These are phyloP conservation scores for Paramisgurnus dabryanus DNA, from an alignment of 2,113 vertebrate species.

Conservation along the genomic window DNA sequence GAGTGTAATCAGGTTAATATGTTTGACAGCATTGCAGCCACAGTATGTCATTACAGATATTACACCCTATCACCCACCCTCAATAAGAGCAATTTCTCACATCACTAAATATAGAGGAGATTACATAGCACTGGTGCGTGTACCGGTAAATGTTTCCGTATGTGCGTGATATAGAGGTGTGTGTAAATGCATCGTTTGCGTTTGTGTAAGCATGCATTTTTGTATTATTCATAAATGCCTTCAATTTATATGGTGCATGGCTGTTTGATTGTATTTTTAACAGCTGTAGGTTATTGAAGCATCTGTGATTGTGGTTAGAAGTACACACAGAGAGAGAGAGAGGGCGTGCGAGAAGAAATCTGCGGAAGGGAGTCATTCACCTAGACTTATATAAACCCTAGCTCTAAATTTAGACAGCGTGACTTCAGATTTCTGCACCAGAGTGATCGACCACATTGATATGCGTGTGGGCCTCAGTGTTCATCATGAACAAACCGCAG, in stretches of 20 bases:
- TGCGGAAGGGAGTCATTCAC: constrained; percentile 75
- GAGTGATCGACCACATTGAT: constrained; percentile 75
- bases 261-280: constrained; percentile 34
- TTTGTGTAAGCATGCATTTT: background rate
- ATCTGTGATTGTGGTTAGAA: background rate
- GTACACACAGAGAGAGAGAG: background rate
- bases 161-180: background rate
- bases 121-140: constrained; percentile 13
- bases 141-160: background rate
- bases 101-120: constrained; percentile 19
- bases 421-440: constrained; percentile 75
- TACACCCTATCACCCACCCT: constrained; percentile 34
- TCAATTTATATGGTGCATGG: background rate
- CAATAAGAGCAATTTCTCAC: constrained; percentile 31
- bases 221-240: background rate
- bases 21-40: constrained; percentile 30
- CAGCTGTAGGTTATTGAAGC: constrained; percentile 15
- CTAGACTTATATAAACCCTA: constrained; percentile 77
- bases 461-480: constrained; percentile 69
- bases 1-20: constrained; percentile 37
- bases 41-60: constrained; percentile 40
- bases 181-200: background rate
- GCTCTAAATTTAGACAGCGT: constrained; percentile 78
- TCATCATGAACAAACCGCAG: constrained; percentile 49
- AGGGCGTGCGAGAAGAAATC: constrained; percentile 54